phyloP scores from a whole-genome alignment of 1,140 invertebrate genomes.

The Brachionus rubens region DNA sequence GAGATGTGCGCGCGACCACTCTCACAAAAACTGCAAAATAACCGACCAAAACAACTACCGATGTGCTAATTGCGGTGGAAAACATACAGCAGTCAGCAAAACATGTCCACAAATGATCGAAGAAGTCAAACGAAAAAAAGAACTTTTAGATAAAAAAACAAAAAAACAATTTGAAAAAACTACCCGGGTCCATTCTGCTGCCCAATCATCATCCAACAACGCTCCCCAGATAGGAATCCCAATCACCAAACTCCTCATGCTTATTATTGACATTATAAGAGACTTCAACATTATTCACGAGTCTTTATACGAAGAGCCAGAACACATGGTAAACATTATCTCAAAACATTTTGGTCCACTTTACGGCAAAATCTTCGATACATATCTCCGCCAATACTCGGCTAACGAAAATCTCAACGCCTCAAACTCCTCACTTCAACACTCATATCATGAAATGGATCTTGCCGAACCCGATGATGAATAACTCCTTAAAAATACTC shows the following conservation, averaged over 20 bases:
- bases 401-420: too few species aligned
- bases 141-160: neutral
- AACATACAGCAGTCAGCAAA: conserved; percentile 10
- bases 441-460: too few species aligned
- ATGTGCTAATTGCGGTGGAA: neutral
- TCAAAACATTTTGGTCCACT: neutral
- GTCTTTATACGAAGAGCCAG: neutral
- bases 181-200: neutral
- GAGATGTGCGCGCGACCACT: neutral
- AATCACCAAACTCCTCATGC: neutral
- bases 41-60: neutral
- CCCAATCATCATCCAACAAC: neutral
- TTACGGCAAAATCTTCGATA: neutral
- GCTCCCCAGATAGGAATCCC: neutral
- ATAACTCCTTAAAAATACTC: neutral
- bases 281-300: neutral
- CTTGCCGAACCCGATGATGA: neutral
- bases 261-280: neutral
- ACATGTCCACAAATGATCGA: neutral
- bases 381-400: neutral
- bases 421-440: too few species aligned
- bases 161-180: neutral
- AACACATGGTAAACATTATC: neutral
- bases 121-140: neutral
- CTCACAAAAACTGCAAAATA: neutral